Percentiles rank a stretch among this genome's conserved stretches.
These are phyloP conservation scores for Sialis lutaria DNA, from an alignment of 2,888 invertebrate species.

Conservation along the genomic window DNA sequence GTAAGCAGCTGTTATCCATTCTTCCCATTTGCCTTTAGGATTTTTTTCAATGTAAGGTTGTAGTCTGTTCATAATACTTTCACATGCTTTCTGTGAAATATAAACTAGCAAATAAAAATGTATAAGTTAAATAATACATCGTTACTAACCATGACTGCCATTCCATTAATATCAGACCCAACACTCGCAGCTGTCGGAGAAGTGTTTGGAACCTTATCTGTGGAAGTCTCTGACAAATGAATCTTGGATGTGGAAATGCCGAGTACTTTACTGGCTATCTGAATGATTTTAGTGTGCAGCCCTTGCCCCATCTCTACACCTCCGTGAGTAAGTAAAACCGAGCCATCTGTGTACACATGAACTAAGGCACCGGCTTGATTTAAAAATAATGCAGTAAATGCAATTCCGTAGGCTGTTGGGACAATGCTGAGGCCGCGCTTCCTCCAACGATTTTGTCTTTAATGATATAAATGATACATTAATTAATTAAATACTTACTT, in stretches of 20 bases:
- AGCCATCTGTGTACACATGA: conserved; percentile 71
- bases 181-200: conserved; percentile 79
- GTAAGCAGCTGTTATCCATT: conserved; percentile 66
- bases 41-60: conserved; percentile 55
- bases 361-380: conserved; percentile 82
- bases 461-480: conserved; percentile 14
- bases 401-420: conserved; percentile 73
- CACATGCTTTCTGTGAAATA: conserved; percentile 52
- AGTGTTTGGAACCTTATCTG: conserved; percentile 85
- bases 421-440: conserved; percentile 72
- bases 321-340: conserved; percentile 74
- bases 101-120: background rate
- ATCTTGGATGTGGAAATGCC: conserved; percentile 54
- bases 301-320: conserved; percentile 97
- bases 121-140: background rate
- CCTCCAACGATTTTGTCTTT: conserved; percentile 59
- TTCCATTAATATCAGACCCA: conserved; percentile 80
- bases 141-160: conserved; percentile 53
- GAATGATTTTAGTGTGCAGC: conserved; percentile 88
- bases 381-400: conserved; percentile 55
- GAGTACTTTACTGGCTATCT: conserved; percentile 63
- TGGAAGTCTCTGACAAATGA: conserved; percentile 67
- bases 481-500: background rate
- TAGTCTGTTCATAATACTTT: conserved; percentile 51
- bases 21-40: conserved; percentile 68